Evolutionary conservation across 2,888 invertebrate genomes (phyloP).

Genomic region (Orthonychiurus folsomi): DNA sequence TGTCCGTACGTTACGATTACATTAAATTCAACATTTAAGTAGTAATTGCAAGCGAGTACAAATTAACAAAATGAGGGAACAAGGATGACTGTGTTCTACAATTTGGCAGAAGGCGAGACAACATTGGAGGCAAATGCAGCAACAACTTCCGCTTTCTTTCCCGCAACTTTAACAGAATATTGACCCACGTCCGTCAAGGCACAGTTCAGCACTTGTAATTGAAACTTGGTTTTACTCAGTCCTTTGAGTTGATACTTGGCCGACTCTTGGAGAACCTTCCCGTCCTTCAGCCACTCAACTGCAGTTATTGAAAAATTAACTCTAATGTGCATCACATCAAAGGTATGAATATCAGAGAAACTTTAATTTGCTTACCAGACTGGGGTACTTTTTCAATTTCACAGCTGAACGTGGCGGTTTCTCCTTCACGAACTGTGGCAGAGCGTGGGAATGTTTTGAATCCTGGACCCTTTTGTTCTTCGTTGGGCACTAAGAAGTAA

Average conservation of each 20-base stretch:
- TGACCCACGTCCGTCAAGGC: slow-evolving; percentile 73
- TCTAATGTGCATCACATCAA: neutral
- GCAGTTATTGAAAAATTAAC: slow-evolving; percentile 24
- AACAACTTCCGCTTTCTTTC: slow-evolving; percentile 73
- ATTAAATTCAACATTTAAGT: neutral
- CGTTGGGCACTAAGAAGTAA: slow-evolving; percentile 62
- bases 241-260: slow-evolving; percentile 71
- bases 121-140: slow-evolving; percentile 84
- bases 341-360: neutral
- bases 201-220: slow-evolving; percentile 66
- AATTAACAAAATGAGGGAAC: slow-evolving; percentile 2
- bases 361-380: slow-evolving; percentile 46
- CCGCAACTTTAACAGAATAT: slow-evolving; percentile 74
- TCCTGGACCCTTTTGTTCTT: slow-evolving; percentile 69
- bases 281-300: slow-evolving; percentile 82
- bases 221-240: slow-evolving; percentile 69
- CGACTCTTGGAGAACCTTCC: slow-evolving; percentile 74
- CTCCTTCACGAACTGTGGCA: slow-evolving; percentile 68
- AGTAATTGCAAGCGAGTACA: neutral
- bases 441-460: slow-evolving; percentile 85
- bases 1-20: neutral
- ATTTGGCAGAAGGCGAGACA: slow-evolving; percentile 43
- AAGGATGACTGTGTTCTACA: slow-evolving; percentile 3
- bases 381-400: slow-evolving; percentile 58
- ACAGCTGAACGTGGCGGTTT: slow-evolving; percentile 69